Base-by-base conservation (phyloP, 2,797 vertebrate species). In the Amphiprion clarkii region DNA sequence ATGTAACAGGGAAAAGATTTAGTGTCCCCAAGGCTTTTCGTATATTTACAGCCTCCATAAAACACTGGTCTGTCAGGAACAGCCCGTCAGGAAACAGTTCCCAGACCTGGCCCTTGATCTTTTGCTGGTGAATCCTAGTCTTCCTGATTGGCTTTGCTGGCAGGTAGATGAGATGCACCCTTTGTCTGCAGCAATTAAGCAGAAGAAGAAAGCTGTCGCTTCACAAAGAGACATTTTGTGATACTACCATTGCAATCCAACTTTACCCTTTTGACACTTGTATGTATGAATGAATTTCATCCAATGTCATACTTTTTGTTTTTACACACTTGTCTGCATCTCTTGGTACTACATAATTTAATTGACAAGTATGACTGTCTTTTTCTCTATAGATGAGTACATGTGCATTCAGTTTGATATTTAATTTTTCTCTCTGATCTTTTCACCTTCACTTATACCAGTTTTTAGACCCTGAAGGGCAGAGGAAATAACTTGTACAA, bases 31-130 rank as follows among this genome's bases (percentile, higher is more conserved):
- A 88, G 89, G 88, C 87, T 85, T 92, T 88, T 71, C 25, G 25
- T 84, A 73, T 90, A 94, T 95, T 95, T 93, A 94, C 82, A 76
- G 79, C 86, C 86, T 71, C 88, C 73, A 92, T 94, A 94, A 94
- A 94, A 87, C 89, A 89, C 81, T 74, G 65, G 73, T 79, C 85
- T 90, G 91, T 93, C 93, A 93, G 91, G 90, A 88, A 89, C 80
- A 66, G 81, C 81, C 88, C 71, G 79, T 93, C 89, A 87, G 84
- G 84, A 77, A 76, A 74, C 55, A 31, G 88, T 87, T 88, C 86
- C 81, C 64, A 88, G 91, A 87, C 81, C 72, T 86, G 74, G 80
- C 67, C 78, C 84, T 86, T 92, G 90, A 92, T 93, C 87, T 89
- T 84, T 85, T 74, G 66, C 83, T 86, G 81, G 81, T 87, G 71